Evolutionary conservation across 2,797 vertebrate genomes (phyloP).

Genomic region (Graptemys geographica): DNA sequence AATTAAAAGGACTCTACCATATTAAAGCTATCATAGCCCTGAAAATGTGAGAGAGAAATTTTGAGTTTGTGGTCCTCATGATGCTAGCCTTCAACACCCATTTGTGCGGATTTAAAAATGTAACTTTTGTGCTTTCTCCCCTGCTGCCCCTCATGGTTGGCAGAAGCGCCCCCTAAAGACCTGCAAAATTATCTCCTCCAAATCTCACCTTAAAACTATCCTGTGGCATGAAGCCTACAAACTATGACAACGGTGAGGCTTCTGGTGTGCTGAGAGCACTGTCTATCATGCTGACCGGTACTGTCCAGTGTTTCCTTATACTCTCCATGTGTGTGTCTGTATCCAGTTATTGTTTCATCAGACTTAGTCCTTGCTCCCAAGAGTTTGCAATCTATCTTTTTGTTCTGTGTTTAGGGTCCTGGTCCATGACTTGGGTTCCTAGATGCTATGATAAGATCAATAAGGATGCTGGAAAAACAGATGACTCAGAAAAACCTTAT

Average conservation of each 20-base stretch:
- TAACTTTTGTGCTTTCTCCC: background rate
- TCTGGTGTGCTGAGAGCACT: background rate
- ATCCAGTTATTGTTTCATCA: background rate
- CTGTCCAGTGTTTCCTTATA: background rate
- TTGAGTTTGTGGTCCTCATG: background rate
- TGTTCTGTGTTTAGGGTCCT: background rate
- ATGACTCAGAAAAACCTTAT: background rate
- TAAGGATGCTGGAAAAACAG: background rate
- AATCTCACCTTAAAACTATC: background rate
- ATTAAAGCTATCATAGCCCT: background rate
- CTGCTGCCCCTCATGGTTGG: background rate
- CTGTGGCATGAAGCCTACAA: background rate
- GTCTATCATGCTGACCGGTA: background rate
- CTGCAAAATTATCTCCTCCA: too few relatives aligned
- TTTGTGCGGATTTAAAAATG: background rate
- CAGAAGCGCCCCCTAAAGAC: background rate
- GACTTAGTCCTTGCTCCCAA: background rate
- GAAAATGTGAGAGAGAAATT: background rate
- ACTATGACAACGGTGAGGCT: background rate
- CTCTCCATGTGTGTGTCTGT: background rate
- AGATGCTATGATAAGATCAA: background rate
- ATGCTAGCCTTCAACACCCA: background rate
- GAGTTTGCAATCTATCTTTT: background rate
- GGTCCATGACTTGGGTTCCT: background rate
- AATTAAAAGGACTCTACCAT: background rate